phyloP scores from a whole-genome alignment of 1,140 invertebrate species.

The Galleria mellonella region DNA sequence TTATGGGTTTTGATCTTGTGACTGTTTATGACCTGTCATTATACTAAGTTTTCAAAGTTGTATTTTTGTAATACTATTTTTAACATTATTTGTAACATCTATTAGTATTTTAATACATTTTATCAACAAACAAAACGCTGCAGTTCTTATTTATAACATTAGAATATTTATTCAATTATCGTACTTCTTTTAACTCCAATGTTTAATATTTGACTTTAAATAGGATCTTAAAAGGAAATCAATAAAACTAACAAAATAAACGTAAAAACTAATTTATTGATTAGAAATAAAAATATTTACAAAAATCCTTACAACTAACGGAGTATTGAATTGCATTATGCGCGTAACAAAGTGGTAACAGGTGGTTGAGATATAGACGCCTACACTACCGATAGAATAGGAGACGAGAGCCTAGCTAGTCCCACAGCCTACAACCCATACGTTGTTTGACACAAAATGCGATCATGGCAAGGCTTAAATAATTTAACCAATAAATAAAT shows the following conservation, averaged over 20 bases:
- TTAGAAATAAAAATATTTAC: constrained; percentile 63
- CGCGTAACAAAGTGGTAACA: constrained; percentile 50
- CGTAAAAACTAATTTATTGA: constrained; percentile 53
- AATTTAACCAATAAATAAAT: constrained; percentile 64
- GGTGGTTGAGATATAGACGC: constrained; percentile 10
- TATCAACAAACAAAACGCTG: no score
- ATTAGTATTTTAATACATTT: no score
- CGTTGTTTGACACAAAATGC: constrained; percentile 43
- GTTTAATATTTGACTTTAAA: neutral
- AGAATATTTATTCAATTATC: no score
- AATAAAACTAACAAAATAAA: constrained; percentile 30
- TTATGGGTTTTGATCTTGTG: no score
- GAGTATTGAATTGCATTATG: constrained; percentile 67
- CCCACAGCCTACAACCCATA: constrained; percentile 16
- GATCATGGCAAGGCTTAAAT: constrained; percentile 63
- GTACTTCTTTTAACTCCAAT: no score
- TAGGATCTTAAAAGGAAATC: neutral
- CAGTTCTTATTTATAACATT: no score
- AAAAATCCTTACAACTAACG: constrained; percentile 54
- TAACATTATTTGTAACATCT: no score
- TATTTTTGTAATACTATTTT: no score
- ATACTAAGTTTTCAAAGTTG: no score
- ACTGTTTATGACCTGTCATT: no score
- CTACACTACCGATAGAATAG: no score
- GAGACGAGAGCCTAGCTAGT: neutral